phyloP scores from a whole-genome alignment of 2,113 vertebrate genomes.

The Cephalopholis sonnerati region DNA sequence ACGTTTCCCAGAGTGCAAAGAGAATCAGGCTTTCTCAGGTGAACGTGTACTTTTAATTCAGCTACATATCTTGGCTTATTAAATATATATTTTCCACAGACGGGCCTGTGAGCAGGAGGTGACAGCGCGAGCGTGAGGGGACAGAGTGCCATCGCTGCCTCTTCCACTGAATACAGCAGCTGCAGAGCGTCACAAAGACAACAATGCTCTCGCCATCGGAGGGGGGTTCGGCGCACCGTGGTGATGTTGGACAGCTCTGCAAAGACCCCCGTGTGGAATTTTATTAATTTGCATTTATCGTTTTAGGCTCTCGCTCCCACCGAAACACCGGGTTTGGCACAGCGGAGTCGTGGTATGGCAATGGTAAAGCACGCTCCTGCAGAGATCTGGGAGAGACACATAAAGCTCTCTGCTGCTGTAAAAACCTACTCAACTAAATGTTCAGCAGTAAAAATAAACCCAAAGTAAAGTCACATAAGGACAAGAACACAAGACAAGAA shows the following conservation, averaged over 20 bases:
- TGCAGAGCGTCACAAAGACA: constrained; percentile 79
- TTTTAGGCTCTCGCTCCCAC: constrained; percentile 61
- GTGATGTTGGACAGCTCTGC: constrained; percentile 72
- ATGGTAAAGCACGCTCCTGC: not conserved
- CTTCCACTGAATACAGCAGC: constrained; percentile 74
- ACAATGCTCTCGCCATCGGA: constrained; percentile 69
- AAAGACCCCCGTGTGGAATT: constrained; percentile 69
- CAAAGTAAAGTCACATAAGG: not conserved
- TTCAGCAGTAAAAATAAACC: not conserved
- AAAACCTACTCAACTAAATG: not conserved
- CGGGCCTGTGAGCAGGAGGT: constrained; percentile 35
- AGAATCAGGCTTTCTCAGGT: not conserved
- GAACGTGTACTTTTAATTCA: not conserved
- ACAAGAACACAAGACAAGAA: no score
- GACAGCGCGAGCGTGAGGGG: constrained; percentile 44
- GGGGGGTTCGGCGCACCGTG: constrained; percentile 57
- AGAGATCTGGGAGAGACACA: not conserved
- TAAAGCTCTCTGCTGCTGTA: constrained; percentile 7
- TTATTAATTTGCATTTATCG: constrained; percentile 79
- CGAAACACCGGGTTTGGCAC: constrained; percentile 60
- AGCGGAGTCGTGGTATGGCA: constrained; percentile 36
- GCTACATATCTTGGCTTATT: not conserved
- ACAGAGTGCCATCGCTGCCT: constrained; percentile 29
- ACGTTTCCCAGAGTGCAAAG: constrained; percentile 29
- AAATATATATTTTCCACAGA: not conserved